Evolutionary conservation across 2,888 invertebrate genomes (phyloP).

Genomic region (Bibio marci): DNA sequence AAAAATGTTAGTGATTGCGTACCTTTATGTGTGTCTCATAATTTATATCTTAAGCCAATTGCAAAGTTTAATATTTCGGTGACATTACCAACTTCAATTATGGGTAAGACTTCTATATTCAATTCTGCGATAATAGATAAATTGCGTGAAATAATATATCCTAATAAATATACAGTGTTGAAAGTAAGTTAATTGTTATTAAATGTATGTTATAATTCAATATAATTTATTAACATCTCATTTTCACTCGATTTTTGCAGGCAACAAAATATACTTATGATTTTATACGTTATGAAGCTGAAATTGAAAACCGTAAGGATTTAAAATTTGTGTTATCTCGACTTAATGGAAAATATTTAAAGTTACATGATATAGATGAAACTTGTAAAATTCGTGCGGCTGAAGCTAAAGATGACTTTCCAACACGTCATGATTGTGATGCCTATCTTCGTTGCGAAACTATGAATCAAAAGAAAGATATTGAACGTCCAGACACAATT

Average conservation of each 20-base stretch:
- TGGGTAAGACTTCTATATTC: constrained; percentile 78
- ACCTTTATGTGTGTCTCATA: constrained; percentile 64
- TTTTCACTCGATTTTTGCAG: constrained; percentile 40
- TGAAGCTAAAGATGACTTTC: constrained; percentile 72
- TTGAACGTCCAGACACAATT: constrained; percentile 89
- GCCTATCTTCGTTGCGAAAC: constrained; percentile 91
- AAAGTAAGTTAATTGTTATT: too few relatives aligned
- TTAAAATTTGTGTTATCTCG: constrained; percentile 49
- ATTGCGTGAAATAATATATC: constrained; percentile 66
- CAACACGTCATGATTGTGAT: constrained; percentile 86
- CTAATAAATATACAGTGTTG: constrained; percentile 68
- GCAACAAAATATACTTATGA: constrained; percentile 75
- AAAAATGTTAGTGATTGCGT: constrained; percentile 33
- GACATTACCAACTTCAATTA: constrained; percentile 65
- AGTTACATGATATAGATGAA: constrained; percentile 65
- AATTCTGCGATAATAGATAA: constrained; percentile 97
- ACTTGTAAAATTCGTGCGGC: constrained; percentile 68
- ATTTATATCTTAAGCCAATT: constrained; percentile 80
- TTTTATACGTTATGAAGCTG: constrained; percentile 83
- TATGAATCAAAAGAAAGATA: constrained; percentile 94
- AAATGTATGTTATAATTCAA: too few relatives aligned
- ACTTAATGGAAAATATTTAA: constrained; percentile 65
- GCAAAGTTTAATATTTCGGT: constrained; percentile 80
- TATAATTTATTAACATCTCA: too few relatives aligned
- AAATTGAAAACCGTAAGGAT: constrained; percentile 55